These are phyloP conservation scores for Temnothorax curvispinosus DNA, from an alignment of 1,140 invertebrate genomes.

Conservation along the genomic window DNA sequence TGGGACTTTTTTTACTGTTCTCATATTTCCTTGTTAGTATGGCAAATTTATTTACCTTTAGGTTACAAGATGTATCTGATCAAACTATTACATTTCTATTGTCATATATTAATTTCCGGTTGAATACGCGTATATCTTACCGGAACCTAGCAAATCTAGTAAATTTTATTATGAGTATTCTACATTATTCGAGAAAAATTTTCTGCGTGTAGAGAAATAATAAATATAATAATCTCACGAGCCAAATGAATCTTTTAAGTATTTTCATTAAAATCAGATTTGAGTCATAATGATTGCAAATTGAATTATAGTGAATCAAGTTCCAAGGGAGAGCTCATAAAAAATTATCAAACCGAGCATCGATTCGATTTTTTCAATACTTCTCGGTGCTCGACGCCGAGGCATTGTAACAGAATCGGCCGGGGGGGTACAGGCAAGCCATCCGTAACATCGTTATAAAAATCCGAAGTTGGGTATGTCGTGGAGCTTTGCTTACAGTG, in stretches of 20 bases:
- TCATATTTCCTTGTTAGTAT: too few species aligned
- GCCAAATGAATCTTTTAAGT: background rate
- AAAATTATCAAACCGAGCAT: constrained; percentile 2
- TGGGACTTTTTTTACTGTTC: too few species aligned
- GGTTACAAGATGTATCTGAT: too few species aligned
- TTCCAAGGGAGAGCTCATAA: background rate
- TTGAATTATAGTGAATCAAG: background rate
- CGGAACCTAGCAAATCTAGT: too few species aligned
- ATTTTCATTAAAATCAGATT: background rate
- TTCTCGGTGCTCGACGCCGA: background rate
- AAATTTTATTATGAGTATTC: too few species aligned
- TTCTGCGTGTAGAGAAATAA: too few species aligned
- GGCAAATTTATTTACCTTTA: too few species aligned
- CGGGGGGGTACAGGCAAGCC: background rate
- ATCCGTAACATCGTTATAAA: constrained; percentile 44
- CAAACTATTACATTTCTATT: too few species aligned
- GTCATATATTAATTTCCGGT: too few species aligned
- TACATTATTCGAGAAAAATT: too few species aligned
- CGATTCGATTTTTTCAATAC: constrained; percentile 36
- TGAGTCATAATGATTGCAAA: background rate
- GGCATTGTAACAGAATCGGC: background rate
- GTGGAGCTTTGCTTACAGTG: constrained; percentile 43
- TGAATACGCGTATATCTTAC: too few species aligned
- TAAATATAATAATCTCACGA: background rate
- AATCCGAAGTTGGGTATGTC: constrained; percentile 28